Evolutionary conservation across 2,113 vertebrate species (phyloP).

Genomic region (Chionomys nivalis): DNA sequence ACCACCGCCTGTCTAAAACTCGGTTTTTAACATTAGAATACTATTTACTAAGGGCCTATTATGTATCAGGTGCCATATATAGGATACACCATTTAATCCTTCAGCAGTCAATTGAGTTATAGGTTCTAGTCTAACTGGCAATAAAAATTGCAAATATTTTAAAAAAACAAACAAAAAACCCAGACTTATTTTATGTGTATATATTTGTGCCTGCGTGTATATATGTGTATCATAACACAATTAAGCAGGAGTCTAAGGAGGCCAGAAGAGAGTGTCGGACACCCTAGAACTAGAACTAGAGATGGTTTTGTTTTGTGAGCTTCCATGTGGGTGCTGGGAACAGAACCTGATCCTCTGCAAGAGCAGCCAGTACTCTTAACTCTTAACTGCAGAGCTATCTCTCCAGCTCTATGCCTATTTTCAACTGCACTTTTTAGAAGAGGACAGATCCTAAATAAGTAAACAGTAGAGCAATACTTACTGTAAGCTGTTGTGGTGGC

Average conservation of each 20-base stretch:
- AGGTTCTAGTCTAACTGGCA: neutral
- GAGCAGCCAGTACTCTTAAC: neutral
- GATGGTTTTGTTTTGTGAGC: neutral
- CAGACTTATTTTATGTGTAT: neutral
- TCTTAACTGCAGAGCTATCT: neutral
- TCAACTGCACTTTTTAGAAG: neutral
- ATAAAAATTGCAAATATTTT: neutral
- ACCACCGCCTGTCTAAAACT: too few species aligned
- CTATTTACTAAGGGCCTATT: neutral
- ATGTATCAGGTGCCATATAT: neutral
- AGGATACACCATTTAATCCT: neutral
- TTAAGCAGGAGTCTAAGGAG: neutral
- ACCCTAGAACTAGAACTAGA: neutral
- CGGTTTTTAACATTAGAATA: neutral
- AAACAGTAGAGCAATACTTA: conserved; percentile 79
- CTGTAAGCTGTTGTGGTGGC: conserved; percentile 83
- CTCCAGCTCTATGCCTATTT: neutral
- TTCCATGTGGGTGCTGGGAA: neutral
- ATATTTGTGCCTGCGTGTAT: neutral
- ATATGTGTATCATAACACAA: neutral
- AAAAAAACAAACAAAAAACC: neutral
- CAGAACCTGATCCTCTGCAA: neutral
- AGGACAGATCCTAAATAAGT: neutral
- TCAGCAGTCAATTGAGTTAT: neutral
- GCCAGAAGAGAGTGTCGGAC: neutral